These are phyloP conservation scores for Diogma glabrata DNA, from an alignment of 2,888 invertebrate genomes.

Conservation along the genomic window DNA sequence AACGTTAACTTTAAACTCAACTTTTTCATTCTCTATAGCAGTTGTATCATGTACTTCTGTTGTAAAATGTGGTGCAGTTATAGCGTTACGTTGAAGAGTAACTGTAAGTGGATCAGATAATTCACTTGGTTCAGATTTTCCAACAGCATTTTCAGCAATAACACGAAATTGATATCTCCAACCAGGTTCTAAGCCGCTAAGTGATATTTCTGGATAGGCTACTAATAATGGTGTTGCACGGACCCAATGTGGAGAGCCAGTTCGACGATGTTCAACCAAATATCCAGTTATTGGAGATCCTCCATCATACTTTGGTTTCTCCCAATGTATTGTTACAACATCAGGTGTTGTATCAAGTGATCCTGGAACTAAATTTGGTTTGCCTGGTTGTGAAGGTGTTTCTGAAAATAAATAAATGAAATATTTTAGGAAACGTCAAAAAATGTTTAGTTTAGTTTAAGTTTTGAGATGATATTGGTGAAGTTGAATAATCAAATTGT, in stretches of 20 bases:
- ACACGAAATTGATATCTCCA: constrained; percentile 86
- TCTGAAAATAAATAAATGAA: constrained; percentile 37
- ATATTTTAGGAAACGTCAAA: too few relatives aligned
- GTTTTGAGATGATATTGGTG: too few relatives aligned
- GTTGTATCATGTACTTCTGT: constrained; percentile 56
- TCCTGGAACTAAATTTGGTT: constrained; percentile 66
- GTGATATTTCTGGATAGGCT: constrained; percentile 57
- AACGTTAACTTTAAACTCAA: constrained; percentile 66
- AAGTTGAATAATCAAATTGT: too few relatives aligned
- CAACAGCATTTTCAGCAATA: constrained; percentile 82
- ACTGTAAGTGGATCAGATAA: constrained; percentile 77
- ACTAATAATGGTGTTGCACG: constrained; percentile 65
- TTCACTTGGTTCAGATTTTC: constrained; percentile 73
- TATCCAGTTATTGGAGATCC: constrained; percentile 78
- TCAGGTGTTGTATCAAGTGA: constrained; percentile 61
- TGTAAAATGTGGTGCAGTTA: constrained; percentile 61
- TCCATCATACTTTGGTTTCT: constrained; percentile 69
- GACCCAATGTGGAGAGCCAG: constrained; percentile 73
- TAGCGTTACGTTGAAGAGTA: constrained; percentile 53
- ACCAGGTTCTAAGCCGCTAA: constrained; percentile 74
- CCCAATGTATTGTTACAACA: constrained; percentile 72
- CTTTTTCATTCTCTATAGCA: constrained; percentile 72
- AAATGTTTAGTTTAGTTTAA: too few relatives aligned
- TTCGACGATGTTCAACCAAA: constrained; percentile 62
- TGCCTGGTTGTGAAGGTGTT: constrained; percentile 67